phyloP scores from a whole-genome alignment of 2,888 invertebrate species.

The Xylota segnis region DNA sequence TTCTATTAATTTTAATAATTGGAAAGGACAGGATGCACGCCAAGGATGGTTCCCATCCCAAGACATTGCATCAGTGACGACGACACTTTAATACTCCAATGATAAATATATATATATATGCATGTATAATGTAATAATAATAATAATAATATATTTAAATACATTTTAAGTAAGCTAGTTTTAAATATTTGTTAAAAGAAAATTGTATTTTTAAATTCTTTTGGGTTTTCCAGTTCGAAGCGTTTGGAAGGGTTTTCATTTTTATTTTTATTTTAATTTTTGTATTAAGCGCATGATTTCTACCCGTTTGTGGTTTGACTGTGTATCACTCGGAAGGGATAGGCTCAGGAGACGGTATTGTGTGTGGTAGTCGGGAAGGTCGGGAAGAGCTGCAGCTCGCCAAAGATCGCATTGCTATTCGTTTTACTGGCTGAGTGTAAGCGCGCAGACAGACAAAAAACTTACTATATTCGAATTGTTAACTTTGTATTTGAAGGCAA shows the following conservation, averaged over 20 bases:
- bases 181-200: slow-evolving; percentile 42
- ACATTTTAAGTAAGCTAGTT: slow-evolving; percentile 45
- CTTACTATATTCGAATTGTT: too few species aligned
- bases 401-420: too few species aligned
- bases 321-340: not conserved
- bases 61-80: slow-evolving; percentile 29
- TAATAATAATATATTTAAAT: slow-evolving; percentile 64
- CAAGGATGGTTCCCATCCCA: slow-evolving; percentile 45
- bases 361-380: not conserved
- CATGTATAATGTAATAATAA: slow-evolving; percentile 35
- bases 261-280: not conserved
- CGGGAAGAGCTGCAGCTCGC: too few species aligned
- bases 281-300: slow-evolving; percentile 20
- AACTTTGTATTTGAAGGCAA: too few species aligned
- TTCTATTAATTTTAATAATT: slow-evolving; percentile 38
- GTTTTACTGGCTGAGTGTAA: too few species aligned
- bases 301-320: not conserved
- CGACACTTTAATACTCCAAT: slow-evolving; percentile 62
- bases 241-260: slow-evolving; percentile 25
- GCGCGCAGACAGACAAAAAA: too few species aligned
- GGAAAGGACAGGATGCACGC: slow-evolving; percentile 26
- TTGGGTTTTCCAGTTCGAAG: slow-evolving; percentile 29
- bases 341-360: not conserved
- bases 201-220: slow-evolving; percentile 18
- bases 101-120: slow-evolving; percentile 63